Evolutionary conservation across 2,113 vertebrate species (phyloP).

Genomic region (Oreotragus oreotragus): DNA sequence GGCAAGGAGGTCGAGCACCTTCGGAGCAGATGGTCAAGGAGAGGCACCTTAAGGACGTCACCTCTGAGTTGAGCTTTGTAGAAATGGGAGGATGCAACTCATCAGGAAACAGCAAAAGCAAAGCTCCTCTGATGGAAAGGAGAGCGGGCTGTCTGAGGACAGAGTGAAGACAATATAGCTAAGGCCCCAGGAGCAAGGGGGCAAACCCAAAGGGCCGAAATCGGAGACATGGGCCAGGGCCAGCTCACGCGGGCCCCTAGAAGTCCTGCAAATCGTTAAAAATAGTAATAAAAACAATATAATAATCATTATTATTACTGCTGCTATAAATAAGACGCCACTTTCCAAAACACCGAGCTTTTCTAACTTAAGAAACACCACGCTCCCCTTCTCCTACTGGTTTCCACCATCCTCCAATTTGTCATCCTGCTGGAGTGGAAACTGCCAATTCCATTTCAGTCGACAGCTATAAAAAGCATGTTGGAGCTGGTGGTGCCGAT

Average conservation of each 20-base stretch:
- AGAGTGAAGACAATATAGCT: not conserved
- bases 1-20: rapidly evolving
- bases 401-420: slow-evolving; percentile 30
- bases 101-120: not conserved
- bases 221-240: not conserved
- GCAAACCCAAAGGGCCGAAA: not conserved
- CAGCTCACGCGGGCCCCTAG: not conserved
- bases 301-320: slow-evolving; percentile 31
- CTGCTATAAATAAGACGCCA: slow-evolving; percentile 68
- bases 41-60: not conserved
- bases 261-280: slow-evolving; percentile 35
- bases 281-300: slow-evolving; percentile 50
- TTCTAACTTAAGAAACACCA: slow-evolving; percentile 32
- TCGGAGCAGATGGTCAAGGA: not conserved
- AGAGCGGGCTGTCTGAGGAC: not conserved
- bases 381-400: not conserved
- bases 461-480: slow-evolving; percentile 38
- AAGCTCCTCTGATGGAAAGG: not conserved
- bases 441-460: not conserved
- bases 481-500: not conserved
- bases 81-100: not conserved
- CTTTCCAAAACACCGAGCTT: slow-evolving; percentile 63
- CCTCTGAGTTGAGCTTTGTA: not conserved
- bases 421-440: slow-evolving; percentile 39
- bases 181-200: not conserved